Evolutionary conservation across 2,888 invertebrate species (phyloP), one percentile per base, ranked within the genome.

Genomic region (Disparrhopalites patrizii): DNA sequence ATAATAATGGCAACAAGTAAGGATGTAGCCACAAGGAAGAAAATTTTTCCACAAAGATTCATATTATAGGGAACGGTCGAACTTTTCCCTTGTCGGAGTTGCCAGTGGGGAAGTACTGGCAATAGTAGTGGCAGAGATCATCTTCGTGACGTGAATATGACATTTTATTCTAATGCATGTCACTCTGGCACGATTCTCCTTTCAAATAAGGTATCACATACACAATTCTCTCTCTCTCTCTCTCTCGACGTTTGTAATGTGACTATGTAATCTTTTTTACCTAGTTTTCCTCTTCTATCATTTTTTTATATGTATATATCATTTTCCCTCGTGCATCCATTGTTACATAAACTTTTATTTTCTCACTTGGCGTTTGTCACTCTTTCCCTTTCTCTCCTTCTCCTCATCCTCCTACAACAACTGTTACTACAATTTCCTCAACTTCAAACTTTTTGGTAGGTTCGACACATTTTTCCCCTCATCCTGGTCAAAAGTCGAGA

Each of bases 61-160:
- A 18, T 47, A 60, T 60, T 50, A 60, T 15, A 47, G 47, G 31
- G 30, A 50, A 60, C 31, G 60, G 43, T 47, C 43, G 60, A 60
- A 60, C 30, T 28, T 50, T 47, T n/a, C n/a, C n/a, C n/a, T n/a
- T n/a, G n/a, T n/a, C n/a, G n/a, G n/a, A n/a, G n/a, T n/a, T n/a
- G n/a, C n/a, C n/a, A n/a, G n/a, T n/a, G n/a, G n/a, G n/a, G n/a
- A n/a, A n/a, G n/a, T n/a, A n/a, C n/a, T n/a, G n/a, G n/a, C n/a
- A n/a, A n/a, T n/a, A n/a, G n/a, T n/a, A n/a, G n/a, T n/a, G n/a
- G n/a, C n/a, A n/a, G 43, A 50, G 60, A 60, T 60, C 60, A 60
- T 60, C 60, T 60, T 60, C 60, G 60, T 60, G 60, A 60, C 47
- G 60, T 40, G 60, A 60, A 60, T 47, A 47, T 60, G 60, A 60